Evolutionary conservation across 2,113 vertebrate species (phyloP), one percentile per base, ranked within the genome.

Genomic region (Anoura caudifer): DNA sequence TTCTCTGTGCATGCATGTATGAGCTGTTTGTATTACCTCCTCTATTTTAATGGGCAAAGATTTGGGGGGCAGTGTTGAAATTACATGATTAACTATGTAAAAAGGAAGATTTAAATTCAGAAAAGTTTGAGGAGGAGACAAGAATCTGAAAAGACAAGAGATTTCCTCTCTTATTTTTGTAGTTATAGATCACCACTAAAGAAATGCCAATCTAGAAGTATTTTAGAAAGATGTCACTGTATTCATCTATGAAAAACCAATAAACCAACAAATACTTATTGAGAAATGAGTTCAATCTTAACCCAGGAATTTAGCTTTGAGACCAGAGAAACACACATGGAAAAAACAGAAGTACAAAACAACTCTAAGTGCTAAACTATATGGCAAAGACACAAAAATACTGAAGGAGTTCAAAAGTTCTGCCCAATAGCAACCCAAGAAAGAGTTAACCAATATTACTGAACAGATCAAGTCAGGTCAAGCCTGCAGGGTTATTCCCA

Each of bases 221-320:
- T 17, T 47, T 94, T 0, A 47, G n/a, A 63, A 1, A 31, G 16
- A 45, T 13, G 5, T 10, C 6, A 14, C 17, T 90, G 36, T 61
- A 79, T 43, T 63, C 54, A 92, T 61, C 45, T 92, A 36, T 63
- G 67, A 95, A 87, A 97, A 95, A 47, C 13, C 67, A 94, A 72
- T 14, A 82, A 67, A 31, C 8, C 76, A 85, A 56, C 33, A 91
- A 93, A 83, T 83, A 59, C 2, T 89, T 85, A 80, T 2, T 63
- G 33, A 94, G 16, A 67, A 95, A 75, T 2, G 13, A 63, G 31
- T 70, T 82, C 73, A 76, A 24, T 63, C 73, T 88, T 76, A 93
- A 54, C 1, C 36, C 91, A 91, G 73, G 43, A 85, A 86, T 31
- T 91, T 47, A 89, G 36, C 72, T 80, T 85, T 81, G 59, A 91